Conservation (phyloP, 2,113 vertebrate species). For the Procavia capensis region DNA sequence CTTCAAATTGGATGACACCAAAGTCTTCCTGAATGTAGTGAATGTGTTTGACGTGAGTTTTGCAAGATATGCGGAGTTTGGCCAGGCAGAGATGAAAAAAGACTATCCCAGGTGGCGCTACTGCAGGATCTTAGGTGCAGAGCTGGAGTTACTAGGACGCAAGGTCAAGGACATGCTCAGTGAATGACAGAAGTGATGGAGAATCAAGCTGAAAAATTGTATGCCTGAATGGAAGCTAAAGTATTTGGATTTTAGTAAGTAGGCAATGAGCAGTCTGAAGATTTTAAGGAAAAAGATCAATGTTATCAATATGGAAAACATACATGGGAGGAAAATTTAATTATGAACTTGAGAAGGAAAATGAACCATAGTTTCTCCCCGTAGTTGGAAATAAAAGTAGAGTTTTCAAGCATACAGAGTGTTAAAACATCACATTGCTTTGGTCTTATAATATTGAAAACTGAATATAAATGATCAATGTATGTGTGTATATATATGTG, state of each 20-base stretch:
- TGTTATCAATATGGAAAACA: background rate
- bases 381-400: background rate
- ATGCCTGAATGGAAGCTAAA: background rate
- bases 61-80: background rate
- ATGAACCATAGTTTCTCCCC: background rate
- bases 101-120: background rate
- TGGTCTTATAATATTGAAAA: background rate
- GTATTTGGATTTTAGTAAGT: background rate
- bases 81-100: background rate
- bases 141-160: background rate
- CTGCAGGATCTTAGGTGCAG: too few relatives aligned
- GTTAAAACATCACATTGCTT: background rate
- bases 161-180: background rate
- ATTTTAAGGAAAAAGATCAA: background rate
- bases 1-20: background rate
- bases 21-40: background rate
- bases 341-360: background rate
- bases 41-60: background rate
- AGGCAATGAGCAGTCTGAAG: background rate
- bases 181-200: background rate
- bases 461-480: background rate
- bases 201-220: background rate
- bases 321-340: background rate
- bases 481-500: background rate
- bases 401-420: background rate